A percentile compares a stretch with the other conserved stretches of the same genome.
Conservation (phyloP, 2,797 vertebrate genomes). For the Apogon talboti region DNA sequence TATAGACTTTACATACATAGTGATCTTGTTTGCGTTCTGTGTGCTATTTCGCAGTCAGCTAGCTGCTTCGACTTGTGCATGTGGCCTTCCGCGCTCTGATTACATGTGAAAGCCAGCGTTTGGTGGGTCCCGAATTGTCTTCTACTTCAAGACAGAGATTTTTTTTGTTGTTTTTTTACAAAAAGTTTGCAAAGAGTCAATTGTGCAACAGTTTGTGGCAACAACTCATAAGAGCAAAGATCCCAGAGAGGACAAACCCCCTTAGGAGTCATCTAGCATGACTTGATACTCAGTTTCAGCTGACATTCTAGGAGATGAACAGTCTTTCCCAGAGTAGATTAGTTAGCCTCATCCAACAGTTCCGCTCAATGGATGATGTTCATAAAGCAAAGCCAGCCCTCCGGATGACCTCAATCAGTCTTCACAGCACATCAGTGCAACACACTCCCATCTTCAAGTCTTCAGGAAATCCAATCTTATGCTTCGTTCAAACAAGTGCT, state of each 20-base stretch:
- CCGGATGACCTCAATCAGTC: slow-evolving; percentile 64
- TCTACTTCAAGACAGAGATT: slow-evolving; percentile 34
- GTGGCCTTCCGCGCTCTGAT: slow-evolving; percentile 44
- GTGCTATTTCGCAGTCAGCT: slow-evolving; percentile 72
- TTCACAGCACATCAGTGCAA: slow-evolving; percentile 43
- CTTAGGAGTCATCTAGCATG: slow-evolving; percentile 29
- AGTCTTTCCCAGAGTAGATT: slow-evolving; percentile 62
- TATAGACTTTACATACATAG: slow-evolving; percentile 68
- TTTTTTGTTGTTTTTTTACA: slow-evolving; percentile 43
- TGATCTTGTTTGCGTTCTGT: slow-evolving; percentile 65
- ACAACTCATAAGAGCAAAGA: slow-evolving; percentile 37
- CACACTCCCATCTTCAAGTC: slow-evolving; percentile 45
- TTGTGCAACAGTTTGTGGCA: slow-evolving; percentile 75
- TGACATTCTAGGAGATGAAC: slow-evolving; percentile 51
- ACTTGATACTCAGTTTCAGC: slow-evolving; percentile 26
- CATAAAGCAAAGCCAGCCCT: slow-evolving; percentile 48
- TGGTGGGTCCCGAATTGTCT: slow-evolving; percentile 51
- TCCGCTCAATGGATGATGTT: slow-evolving; percentile 51
- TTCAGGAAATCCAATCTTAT: slow-evolving; percentile 53
- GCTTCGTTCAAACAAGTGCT: slow-evolving; percentile 56
- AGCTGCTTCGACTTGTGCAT: slow-evolving; percentile 84
- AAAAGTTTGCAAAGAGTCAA: slow-evolving; percentile 74
- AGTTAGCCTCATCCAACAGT: slow-evolving; percentile 52
- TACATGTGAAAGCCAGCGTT: slow-evolving; percentile 47
- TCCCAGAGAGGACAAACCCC: slow-evolving; percentile 43